These are phyloP conservation scores for Podargus strigoides DNA, from an alignment of 2,797 vertebrate species.

Conservation along the genomic window DNA sequence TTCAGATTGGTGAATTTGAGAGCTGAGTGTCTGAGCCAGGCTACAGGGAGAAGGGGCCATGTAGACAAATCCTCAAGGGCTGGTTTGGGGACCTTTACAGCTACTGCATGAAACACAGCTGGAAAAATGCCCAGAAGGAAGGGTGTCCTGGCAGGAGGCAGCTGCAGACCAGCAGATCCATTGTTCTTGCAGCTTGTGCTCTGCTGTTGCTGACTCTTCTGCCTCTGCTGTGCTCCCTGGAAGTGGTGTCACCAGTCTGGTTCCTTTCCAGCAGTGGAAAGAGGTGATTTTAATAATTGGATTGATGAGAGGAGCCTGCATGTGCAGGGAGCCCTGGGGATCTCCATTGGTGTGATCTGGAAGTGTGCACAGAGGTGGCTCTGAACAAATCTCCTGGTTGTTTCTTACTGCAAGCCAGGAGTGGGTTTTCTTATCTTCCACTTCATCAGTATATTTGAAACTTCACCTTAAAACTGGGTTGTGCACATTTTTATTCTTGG, in stretches of 20 bases:
- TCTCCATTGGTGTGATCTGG: neutral
- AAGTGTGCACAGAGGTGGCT: neutral
- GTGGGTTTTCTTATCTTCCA: neutral
- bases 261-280: neutral
- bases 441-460: neutral
- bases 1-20: neutral
- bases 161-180: neutral
- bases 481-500: neutral
- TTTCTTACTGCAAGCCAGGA: neutral
- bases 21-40: neutral
- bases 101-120: neutral
- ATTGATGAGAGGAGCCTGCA: neutral
- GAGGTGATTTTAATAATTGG: neutral
- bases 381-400: neutral
- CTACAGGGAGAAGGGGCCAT: fast-evolving
- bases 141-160: neutral
- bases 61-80: neutral
- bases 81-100: neutral
- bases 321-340: neutral
- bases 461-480: neutral
- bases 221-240: too few relatives aligned
- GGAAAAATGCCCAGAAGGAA: too few relatives aligned
- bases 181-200: neutral
- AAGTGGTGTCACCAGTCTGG: neutral
- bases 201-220: neutral